Evolutionary conservation across 2,113 vertebrate genomes (phyloP).

Genomic region (Rousettus leschenaultii): DNA sequence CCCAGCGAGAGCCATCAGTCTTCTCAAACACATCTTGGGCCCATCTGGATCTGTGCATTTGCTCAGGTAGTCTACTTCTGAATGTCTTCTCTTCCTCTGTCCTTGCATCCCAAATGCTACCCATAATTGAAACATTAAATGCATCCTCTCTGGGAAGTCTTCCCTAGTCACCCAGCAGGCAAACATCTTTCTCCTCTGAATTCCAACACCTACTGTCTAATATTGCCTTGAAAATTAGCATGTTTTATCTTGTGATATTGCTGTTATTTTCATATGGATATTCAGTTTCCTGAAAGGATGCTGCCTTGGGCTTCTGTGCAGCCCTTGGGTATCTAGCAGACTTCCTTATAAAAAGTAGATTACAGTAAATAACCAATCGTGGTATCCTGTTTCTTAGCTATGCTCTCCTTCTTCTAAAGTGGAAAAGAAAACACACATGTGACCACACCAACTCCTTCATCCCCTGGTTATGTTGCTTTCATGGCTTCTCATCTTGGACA

Average conservation of each 20-base stretch:
- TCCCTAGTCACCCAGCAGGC: background rate
- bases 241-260: background rate
- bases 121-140: background rate
- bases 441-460: background rate
- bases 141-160: background rate
- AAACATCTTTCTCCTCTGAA: background rate
- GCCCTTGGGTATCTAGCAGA: background rate
- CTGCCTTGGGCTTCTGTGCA: background rate
- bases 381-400: background rate
- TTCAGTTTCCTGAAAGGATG: background rate
- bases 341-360: background rate
- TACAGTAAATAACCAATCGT: background rate
- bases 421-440: background rate
- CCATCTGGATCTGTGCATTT: background rate
- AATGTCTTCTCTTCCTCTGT: background rate
- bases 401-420: background rate
- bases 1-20: background rate
- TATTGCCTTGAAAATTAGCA: background rate
- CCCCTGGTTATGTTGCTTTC: background rate
- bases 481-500: background rate
- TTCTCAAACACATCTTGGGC: background rate
- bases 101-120: background rate
- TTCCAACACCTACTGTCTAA: background rate
- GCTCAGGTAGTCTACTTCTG: background rate
- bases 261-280: background rate